phyloP scores from a whole-genome alignment of 1,140 invertebrate genomes.

The Drosophila oshimai region DNA sequence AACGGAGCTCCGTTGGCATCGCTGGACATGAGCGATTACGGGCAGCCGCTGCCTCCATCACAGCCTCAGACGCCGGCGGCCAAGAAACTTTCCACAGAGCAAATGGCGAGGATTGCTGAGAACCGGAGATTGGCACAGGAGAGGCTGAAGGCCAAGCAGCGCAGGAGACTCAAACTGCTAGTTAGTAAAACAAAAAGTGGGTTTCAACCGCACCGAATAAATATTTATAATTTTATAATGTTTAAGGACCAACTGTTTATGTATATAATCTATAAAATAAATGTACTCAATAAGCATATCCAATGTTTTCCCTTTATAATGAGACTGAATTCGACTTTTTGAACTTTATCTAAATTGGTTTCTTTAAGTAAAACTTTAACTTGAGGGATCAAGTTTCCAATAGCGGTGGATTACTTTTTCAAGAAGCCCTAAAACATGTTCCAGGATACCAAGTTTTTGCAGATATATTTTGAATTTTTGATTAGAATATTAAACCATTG shows the following conservation, averaged over 20 bases:
- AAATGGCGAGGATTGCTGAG: conserved; percentile 78
- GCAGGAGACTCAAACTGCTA: neutral
- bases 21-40: conserved; percentile 56
- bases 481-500: too few relatives aligned
- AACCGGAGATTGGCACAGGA: conserved; percentile 75
- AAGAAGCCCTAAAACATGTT: too few relatives aligned
- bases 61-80: conserved; percentile 54
- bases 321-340: too few relatives aligned
- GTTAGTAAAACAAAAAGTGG: neutral
- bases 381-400: too few relatives aligned
- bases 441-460: neutral
- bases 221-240: neutral
- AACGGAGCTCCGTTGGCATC: neutral
- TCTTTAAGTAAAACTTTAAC: too few relatives aligned
- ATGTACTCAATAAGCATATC: neutral
- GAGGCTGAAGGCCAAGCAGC: conserved; percentile 52
- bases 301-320: too few relatives aligned
- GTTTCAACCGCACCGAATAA: too few relatives aligned
- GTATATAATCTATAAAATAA: neutral
- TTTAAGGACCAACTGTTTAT: neutral
- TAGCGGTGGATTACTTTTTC: too few relatives aligned
- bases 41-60: conserved; percentile 59
- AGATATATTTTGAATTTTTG: neutral
- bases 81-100: conserved; percentile 56
- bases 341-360: too few relatives aligned